Evolutionary conservation across 1,140 invertebrate species (phyloP).

Genomic region (Gyrodactylus salaris): DNA sequence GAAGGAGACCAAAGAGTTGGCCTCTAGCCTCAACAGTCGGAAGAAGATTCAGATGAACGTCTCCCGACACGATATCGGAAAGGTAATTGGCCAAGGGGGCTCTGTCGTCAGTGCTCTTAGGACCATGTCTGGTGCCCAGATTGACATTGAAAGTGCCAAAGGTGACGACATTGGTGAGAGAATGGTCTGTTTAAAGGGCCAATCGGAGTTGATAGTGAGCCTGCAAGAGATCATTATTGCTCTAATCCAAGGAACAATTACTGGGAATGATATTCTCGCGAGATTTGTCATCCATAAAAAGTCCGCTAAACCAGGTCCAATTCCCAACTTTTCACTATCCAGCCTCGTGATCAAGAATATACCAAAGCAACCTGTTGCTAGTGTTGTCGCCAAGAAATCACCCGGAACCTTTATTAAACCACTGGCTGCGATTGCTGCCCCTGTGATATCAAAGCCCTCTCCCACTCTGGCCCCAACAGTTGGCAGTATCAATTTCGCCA

Average conservation of each 20-base stretch:
- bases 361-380: too few species aligned
- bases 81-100: constrained; percentile 69
- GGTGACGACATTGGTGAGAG: constrained; percentile 44
- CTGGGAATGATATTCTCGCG: not conserved
- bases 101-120: constrained; percentile 85
- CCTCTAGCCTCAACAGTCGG: constrained; percentile 19
- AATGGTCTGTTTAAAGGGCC: constrained; percentile 26
- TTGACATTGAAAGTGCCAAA: constrained; percentile 88
- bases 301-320: not conserved
- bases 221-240: not conserved
- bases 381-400: not conserved
- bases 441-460: too few species aligned
- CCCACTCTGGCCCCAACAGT: too few species aligned
- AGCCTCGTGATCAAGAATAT: not conserved
- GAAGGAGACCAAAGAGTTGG: not conserved
- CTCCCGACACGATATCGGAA: constrained; percentile 57
- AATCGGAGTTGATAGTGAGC: not conserved
- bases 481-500: not conserved
- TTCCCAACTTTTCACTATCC: not conserved
- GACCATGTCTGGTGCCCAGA: constrained; percentile 62
- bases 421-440: too few species aligned
- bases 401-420: not conserved
- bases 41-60: constrained; percentile 39
- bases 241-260: not conserved
- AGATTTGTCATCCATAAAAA: not conserved